phyloP scores from a whole-genome alignment of 2,113 vertebrate genomes.

The Oncorhynchus tshawytscha region DNA sequence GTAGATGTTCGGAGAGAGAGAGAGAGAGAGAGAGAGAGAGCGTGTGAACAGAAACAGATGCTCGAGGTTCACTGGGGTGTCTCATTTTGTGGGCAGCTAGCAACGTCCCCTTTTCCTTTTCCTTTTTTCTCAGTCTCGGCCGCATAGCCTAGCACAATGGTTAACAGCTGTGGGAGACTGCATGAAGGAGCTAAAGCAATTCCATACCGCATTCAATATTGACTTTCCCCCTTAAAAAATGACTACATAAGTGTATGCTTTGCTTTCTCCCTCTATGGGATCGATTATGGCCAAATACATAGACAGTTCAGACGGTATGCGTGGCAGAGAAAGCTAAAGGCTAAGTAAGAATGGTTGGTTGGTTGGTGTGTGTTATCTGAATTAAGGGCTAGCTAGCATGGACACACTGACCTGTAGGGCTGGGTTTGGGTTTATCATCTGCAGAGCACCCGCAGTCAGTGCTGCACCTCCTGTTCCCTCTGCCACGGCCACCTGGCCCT shows the following conservation, averaged over 20 bases:
- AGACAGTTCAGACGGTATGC: no score
- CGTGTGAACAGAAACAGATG: conserved; percentile 44
- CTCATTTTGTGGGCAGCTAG: conserved; percentile 35
- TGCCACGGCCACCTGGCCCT: conserved; percentile 64
- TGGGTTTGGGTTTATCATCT: background rate
- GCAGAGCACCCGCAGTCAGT: background rate
- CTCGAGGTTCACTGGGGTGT: conserved; percentile 24
- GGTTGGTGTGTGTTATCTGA: background rate
- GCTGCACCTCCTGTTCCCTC: background rate
- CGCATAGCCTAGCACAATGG: background rate
- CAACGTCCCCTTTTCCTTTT: background rate
- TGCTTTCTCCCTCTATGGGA: background rate
- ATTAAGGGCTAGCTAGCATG: background rate
- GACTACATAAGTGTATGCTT: background rate
- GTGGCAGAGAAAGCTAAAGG: background rate
- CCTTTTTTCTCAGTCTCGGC: background rate
- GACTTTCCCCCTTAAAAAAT: background rate
- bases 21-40: conserved; percentile 7
- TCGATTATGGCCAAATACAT: background rate
- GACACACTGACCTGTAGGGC: background rate
- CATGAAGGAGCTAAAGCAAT: conserved; percentile 12
- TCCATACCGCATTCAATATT: background rate
- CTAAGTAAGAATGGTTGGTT: background rate
- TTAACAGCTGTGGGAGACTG: conserved; percentile 16
- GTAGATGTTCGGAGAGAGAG: conserved; percentile 22